Evolutionary conservation across 2,113 vertebrate genomes (phyloP).

Genomic region (Pygoscelis adeliae): DNA sequence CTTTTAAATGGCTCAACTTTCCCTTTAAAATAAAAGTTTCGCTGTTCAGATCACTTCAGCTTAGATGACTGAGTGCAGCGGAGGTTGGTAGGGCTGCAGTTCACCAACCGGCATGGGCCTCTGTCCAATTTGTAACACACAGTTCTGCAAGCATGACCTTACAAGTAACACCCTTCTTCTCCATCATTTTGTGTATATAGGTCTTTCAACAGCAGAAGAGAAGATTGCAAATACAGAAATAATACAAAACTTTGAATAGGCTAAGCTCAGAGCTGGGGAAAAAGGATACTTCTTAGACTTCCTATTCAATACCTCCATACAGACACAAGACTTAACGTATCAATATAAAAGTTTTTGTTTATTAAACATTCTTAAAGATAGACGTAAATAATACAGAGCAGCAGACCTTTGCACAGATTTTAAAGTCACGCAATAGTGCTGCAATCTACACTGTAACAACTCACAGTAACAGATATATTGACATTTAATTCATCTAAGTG

Average conservation of each 20-base stretch:
- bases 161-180: not conserved
- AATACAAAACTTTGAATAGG: not conserved
- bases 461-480: conserved; percentile 71
- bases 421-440: conserved; percentile 57
- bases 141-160: not conserved
- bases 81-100: not conserved
- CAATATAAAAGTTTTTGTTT: conserved; percentile 55
- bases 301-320: not conserved
- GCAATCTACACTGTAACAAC: conserved; percentile 70
- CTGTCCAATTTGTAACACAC: too few species aligned
- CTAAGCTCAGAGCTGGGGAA: not conserved
- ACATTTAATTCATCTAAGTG: conserved; percentile 75
- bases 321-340: conserved; percentile 22
- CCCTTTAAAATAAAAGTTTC: not conserved
- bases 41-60: not conserved
- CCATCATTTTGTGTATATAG: not conserved
- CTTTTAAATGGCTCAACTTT: not conserved
- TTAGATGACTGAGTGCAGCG: not conserved
- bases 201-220: not conserved
- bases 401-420: conserved; percentile 63
- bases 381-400: conserved; percentile 50
- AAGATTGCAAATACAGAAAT: not conserved
- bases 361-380: conserved; percentile 45
- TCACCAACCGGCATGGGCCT: rapidly evolving
- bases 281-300: not conserved